Base-by-base conservation (phyloP, 2,797 vertebrate species). In the Girardinus metallicus region DNA sequence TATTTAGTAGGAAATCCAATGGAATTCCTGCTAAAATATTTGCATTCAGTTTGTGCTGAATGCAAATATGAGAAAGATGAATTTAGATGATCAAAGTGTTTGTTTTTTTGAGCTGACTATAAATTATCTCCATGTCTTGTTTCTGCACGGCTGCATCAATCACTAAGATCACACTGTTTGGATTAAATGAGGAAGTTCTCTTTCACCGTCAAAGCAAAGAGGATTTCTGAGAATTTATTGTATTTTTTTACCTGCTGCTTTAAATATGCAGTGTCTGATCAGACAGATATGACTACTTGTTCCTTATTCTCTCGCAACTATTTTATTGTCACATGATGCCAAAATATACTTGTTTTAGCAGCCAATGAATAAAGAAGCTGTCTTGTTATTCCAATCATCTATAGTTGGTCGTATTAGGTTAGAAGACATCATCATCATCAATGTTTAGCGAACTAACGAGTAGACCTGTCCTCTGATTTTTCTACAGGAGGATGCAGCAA, bases 31-130 rank as follows among this genome's bases (percentile, higher is more conserved):
- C n/a, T n/a, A n/a, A n/a, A n/a, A n/a, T n/a, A 7, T 80, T 77
- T 66, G 75, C 41, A 76, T 80, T 81, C 73, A 2, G 71, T 80
- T 71, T 76, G 31, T 72, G 57, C 60, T 55, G 53, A n/a, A n/a
- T n/a, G n/a, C n/a, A n/a, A n/a, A n/a, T n/a, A n/a, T 13, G 29
- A 60, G 47, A 55, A 81, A 85, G 82, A 89, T 53, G 23, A 79
- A 91, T 89, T 47, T 46, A 4, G 51, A 10, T 77, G 44, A 72
- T 80, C 23, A 71, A 80, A 86, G 85, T 87, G 80, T 83, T 87
- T 83, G 78, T 74, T 77, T 68, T 81, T 87, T 86, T 70, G 44
- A 78, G 29, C 23, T 70, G 78, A 74, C 73, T 70, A 34, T 72
- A 64, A 81, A 80, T 57, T 79, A 80, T 53, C 41, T 47, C 78